Base-by-base conservation (phyloP, 1,140 invertebrate genomes). In the Drosophila willistoni region DNA sequence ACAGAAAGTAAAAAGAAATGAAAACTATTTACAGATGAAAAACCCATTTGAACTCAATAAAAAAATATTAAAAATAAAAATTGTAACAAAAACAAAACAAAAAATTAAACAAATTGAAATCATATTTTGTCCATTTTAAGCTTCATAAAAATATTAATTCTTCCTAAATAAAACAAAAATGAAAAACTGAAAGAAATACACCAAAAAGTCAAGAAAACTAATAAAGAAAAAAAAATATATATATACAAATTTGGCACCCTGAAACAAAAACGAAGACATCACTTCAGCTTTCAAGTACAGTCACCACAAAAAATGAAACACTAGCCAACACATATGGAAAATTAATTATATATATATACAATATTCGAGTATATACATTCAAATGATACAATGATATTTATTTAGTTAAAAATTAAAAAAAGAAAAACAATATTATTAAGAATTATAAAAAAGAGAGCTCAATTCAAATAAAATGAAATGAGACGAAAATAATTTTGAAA, bases 41-140 rank as follows among this genome's bases (percentile, higher is more conserved):
- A 63, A 65, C 79, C 44, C 44, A 51, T 51, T 51, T 51, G 17
- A 22, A 51, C 22, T 79, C 71, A 73, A 79, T 29, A 51, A 68
- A 54, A 33, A 42, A 14, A 51, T 67, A 56, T 25, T 41, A 14
- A 51, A 68, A 56, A 33, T 41, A 59, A 34, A 74, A 59, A 69
- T 22, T 22, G 19, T 25, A 51, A 60, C 64, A 14, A 25, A 67
- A 64, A 63, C 39, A 34, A 74, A 57, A 39, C 62, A 65, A 64
- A 13, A 65, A 74, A 34, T 64, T 54, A 59, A 64, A 75, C 42
- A 29, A 41, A 68, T 57, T 19, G 56, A 70, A 68, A 63, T 68
- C 71, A 81, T 73, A 84, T 71, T 83, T 85, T 86, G 82, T 86
- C 82, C 78, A 86, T 85, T 81, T 81, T 76, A 79, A 81, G 82